A percentile compares a stretch with the other conserved stretches of the same genome.
Evolutionary conservation across 2,888 invertebrate species (phyloP).

Genomic region (Patella caerulea): DNA sequence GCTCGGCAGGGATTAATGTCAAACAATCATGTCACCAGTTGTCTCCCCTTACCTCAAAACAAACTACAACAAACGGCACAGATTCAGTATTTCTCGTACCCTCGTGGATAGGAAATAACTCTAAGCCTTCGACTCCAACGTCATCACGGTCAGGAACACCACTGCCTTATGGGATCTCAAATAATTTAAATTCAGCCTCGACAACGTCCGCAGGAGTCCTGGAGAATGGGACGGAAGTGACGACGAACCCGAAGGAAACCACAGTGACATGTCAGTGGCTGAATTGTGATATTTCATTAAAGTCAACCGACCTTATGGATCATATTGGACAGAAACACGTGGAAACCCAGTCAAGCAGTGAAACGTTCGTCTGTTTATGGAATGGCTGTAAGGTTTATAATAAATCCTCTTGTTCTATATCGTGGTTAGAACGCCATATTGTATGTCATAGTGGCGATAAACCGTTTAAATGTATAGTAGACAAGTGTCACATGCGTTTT

Average conservation of each 20-base stretch:
- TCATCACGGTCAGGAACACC: constrained; percentile 6
- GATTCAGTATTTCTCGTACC: background rate
- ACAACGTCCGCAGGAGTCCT: background rate
- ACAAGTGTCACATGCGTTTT: constrained; percentile 83
- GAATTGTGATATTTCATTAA: constrained; percentile 60
- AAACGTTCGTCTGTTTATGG: constrained; percentile 93
- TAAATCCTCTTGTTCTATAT: constrained; percentile 89
- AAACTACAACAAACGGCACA: background rate
- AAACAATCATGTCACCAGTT: constrained; percentile 2
- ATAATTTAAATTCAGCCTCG: background rate
- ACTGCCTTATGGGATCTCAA: constrained; percentile 9
- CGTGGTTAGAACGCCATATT: constrained; percentile 94
- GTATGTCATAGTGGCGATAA: constrained; percentile 92
- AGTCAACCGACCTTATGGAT: constrained; percentile 56
- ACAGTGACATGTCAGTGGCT: constrained; percentile 65
- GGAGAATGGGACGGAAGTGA: background rate
- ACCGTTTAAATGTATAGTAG: constrained; percentile 95
- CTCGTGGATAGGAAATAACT: background rate
- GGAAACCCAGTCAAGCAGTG: constrained; percentile 79
- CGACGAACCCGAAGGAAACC: constrained; percentile 23
- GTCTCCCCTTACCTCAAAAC: background rate
- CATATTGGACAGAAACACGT: constrained; percentile 66
- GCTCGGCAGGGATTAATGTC: background rate
- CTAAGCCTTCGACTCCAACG: background rate
- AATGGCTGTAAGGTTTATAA: constrained; percentile 94